Evolutionary conservation across 2,797 vertebrate species (phyloP).

Genomic region (Schizopygopsis pylzovi): DNA sequence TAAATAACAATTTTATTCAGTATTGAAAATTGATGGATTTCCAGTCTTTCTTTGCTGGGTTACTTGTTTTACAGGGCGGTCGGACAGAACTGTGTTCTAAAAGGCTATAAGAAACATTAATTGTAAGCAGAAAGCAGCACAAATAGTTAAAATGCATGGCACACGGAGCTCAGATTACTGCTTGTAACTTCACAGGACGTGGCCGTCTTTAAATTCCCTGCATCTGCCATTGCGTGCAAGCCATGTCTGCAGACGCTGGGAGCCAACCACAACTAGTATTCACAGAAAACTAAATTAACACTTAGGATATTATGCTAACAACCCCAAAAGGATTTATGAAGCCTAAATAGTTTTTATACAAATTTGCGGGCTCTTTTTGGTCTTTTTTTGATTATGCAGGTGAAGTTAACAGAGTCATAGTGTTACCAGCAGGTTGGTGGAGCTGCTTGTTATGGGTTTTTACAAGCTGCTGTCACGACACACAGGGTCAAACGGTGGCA

Average conservation of each 20-base stretch:
- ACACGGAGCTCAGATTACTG: slow-evolving; percentile 18
- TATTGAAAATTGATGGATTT: neutral
- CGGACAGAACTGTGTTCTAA: neutral
- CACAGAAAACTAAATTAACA: slow-evolving; percentile 74
- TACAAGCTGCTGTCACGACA: slow-evolving; percentile 71
- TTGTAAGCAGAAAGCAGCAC: neutral
- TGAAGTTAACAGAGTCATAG: slow-evolving; percentile 73
- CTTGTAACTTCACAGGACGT: slow-evolving; percentile 34
- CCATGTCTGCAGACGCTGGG: slow-evolving; percentile 62
- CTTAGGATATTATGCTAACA: slow-evolving; percentile 72
- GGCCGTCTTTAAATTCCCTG: slow-evolving; percentile 28
- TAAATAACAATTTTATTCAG: no score
- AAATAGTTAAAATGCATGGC: slow-evolving; percentile 8
- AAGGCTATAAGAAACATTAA: neutral
- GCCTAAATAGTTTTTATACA: slow-evolving; percentile 70
- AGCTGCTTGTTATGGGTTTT: slow-evolving; percentile 61
- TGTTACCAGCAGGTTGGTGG: slow-evolving; percentile 50
- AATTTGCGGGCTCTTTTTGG: slow-evolving; percentile 71
- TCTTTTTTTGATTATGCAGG: slow-evolving; percentile 75
- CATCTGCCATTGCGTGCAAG: slow-evolving; percentile 65
- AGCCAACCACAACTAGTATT: slow-evolving; percentile 72
- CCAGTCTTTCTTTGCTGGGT: neutral
- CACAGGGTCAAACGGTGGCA: slow-evolving; percentile 44
- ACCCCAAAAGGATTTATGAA: slow-evolving; percentile 70
- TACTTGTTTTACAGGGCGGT: neutral